These are phyloP conservation scores for Rhineura floridana DNA, from an alignment of 2,113 vertebrate genomes.

Conservation along the genomic window DNA sequence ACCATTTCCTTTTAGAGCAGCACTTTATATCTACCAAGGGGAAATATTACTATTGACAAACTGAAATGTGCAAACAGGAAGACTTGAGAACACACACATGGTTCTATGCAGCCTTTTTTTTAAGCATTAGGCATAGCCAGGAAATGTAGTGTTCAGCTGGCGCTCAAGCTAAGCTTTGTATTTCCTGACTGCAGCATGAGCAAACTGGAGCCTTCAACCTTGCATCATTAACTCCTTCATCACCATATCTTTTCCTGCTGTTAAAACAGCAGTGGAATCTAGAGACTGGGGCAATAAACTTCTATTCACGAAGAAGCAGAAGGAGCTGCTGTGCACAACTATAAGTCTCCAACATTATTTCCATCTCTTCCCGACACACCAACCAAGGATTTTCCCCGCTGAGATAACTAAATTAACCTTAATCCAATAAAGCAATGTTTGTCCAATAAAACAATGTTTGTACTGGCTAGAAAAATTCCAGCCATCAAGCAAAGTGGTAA, in stretches of 20 bases:
- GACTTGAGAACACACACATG: not conserved
- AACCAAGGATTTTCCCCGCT: not conserved
- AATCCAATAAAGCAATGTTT: not conserved
- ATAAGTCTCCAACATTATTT: not conserved
- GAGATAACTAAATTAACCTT: not conserved
- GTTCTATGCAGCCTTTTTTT: not conserved
- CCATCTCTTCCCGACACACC: not conserved
- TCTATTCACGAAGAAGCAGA: not conserved
- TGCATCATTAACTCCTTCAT: conserved; percentile 13
- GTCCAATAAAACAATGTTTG: conserved; percentile 6
- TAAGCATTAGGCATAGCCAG: conserved; percentile 13
- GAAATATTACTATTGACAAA: conserved; percentile 12
- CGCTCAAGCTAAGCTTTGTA: not conserved
- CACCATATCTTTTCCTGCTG: not conserved
- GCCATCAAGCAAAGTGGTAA: not conserved
- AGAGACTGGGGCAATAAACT: not conserved
- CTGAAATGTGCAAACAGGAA: conserved; percentile 9
- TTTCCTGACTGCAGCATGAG: conserved; percentile 7
- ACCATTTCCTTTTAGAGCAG: not conserved
- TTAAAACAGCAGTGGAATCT: not conserved
- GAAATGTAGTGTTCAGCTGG: conserved; percentile 25
- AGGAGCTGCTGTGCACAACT: not conserved
- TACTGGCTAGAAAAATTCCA: conserved; percentile 6
- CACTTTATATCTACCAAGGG: not conserved
- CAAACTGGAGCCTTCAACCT: conserved; percentile 31